phyloP scores from a whole-genome alignment of 2,113 vertebrate species.

The Orientallactaga bullata region DNA sequence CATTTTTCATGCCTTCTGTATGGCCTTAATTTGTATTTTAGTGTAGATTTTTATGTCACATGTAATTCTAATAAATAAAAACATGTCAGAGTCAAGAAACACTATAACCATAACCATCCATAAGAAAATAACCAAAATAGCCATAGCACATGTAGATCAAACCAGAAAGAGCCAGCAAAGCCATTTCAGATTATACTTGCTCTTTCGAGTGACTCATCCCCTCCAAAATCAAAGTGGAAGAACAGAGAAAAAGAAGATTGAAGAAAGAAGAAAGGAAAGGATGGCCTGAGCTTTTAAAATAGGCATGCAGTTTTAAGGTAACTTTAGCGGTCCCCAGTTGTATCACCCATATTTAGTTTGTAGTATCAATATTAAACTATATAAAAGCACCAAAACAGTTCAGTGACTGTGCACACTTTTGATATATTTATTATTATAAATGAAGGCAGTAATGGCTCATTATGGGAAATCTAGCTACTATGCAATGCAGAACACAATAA shows the following conservation, averaged over 20 bases:
- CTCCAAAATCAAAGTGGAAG: accelerated
- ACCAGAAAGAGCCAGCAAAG: conserved; percentile 69
- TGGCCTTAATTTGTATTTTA: conserved; percentile 16
- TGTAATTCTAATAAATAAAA: not conserved
- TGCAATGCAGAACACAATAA: not conserved
- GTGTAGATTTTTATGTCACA: not conserved
- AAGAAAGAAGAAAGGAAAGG: too few relatives aligned
- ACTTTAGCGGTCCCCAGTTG: not conserved
- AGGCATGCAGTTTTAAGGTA: conserved; percentile 19
- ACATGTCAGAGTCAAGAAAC: conserved; percentile 30
- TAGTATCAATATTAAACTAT: not conserved
- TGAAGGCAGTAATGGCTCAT: not conserved
- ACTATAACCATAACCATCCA: conserved; percentile 2
- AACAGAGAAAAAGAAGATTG: too few relatives aligned
- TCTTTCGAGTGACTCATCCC: not conserved
- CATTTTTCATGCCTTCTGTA: not conserved
- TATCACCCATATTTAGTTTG: not conserved
- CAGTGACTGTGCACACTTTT: not conserved
- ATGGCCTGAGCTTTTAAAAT: not conserved
- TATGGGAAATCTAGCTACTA: not conserved
- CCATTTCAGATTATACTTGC: conserved; percentile 35
- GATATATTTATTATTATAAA: not conserved
- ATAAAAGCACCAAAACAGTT: not conserved
- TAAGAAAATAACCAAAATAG: conserved; percentile 60
- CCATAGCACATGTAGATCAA: conserved; percentile 39